A percentile compares a stretch with the other conserved stretches of the same genome.
Conservation (phyloP, 1,140 invertebrate species). For the Stenopsyche tienmushanensis region DNA sequence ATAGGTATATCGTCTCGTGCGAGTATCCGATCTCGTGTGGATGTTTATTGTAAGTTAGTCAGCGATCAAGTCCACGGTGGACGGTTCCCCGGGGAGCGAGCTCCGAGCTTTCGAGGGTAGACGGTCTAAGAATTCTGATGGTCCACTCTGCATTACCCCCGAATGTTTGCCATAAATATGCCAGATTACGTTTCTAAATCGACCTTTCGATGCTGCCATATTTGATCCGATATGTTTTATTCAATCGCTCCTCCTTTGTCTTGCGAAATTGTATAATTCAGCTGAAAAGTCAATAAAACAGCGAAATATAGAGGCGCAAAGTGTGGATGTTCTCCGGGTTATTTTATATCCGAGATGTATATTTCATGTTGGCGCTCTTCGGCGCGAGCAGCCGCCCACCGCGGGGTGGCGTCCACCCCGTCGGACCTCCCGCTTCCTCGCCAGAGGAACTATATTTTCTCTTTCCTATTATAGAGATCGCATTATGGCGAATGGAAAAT, state of each 20-base stretch:
- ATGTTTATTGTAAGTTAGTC: conserved; percentile 40
- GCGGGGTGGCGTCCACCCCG: conserved; percentile 42
- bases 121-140: conserved; percentile 28
- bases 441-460: background rate
- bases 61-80: conserved; percentile 16
- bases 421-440: conserved; percentile 39
- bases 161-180: no score
- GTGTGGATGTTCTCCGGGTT: no score
- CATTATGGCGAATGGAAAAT: conserved; percentile 42
- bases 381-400: conserved; percentile 40
- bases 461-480: conserved; percentile 34
- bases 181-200: no score
- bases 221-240: no score
- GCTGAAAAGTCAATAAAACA: no score
- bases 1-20: no score
- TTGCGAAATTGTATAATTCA: no score
- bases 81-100: conserved; percentile 8
- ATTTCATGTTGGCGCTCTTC: conserved; percentile 11
- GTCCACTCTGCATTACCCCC: background rate
- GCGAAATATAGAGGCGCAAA: no score
- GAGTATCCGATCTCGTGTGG: background rate
- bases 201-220: no score
- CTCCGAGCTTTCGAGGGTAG: background rate
- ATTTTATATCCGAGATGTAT: conserved; percentile 15
- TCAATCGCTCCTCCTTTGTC: no score